Percentiles rank a stretch among this genome's conserved stretches.
Conservation (phyloP, 2,113 vertebrate species). For the Tetrao urogallus region DNA sequence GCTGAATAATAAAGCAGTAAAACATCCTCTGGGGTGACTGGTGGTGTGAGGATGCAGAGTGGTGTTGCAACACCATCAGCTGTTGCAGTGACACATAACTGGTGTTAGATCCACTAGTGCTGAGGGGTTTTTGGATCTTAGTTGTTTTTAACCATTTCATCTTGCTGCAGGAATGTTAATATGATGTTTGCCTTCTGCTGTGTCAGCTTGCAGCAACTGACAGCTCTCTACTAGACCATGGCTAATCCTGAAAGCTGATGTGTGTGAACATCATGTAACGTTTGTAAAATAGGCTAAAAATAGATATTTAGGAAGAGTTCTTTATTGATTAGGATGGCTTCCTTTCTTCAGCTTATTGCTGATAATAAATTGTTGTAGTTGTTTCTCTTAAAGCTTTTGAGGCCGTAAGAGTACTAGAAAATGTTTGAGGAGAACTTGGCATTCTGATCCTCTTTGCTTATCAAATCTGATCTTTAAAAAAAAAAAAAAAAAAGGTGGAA, state of each 20-base stretch:
- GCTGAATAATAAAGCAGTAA: not conserved
- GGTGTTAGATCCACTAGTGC: not conserved
- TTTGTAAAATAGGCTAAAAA: not conserved
- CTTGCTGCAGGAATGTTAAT: not conserved
- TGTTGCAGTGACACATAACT: not conserved
- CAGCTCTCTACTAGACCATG: not conserved
- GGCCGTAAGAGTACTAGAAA: not conserved
- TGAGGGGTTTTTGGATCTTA: not conserved
- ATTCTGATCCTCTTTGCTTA: not conserved
- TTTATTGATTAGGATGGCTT: not conserved
- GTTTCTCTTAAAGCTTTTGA: not conserved
- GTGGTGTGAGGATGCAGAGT: not conserved
- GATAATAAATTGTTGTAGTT: not conserved
- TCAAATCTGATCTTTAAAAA: not conserved
- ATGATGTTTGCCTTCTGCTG: not conserved
- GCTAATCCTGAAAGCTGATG: not conserved
- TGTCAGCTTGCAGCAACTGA: accelerated
- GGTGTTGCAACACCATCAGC: not conserved
- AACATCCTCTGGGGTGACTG: not conserved
- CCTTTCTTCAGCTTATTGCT: not conserved
- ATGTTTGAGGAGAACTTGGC: not conserved
- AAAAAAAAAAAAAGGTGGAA: accelerated
- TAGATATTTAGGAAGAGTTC: not conserved
- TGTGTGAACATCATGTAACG: not conserved
- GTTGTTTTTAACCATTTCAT: not conserved